Percentiles rank a stretch among this genome's conserved stretches.
These are phyloP conservation scores for Tetragonula carbonaria DNA, from an alignment of 2,888 invertebrate species.

Conservation along the genomic window DNA sequence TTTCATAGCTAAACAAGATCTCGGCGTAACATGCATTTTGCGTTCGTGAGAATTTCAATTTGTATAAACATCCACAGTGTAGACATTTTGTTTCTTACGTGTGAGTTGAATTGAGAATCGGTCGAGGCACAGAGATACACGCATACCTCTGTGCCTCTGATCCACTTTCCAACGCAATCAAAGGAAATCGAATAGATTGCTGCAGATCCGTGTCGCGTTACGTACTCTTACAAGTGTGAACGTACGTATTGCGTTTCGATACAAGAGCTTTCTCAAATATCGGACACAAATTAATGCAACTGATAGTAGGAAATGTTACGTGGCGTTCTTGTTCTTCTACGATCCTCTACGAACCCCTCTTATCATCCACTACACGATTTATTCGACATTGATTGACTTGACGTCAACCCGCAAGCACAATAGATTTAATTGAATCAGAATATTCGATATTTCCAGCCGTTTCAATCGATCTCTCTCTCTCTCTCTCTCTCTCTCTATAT, in stretches of 20 bases:
- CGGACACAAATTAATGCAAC: conserved; percentile 40
- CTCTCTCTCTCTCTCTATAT: too few relatives aligned
- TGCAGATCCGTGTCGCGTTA: conserved; percentile 43
- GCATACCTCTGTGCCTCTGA: conserved; percentile 3
- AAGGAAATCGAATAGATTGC: conserved; percentile 44
- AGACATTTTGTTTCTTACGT: background rate
- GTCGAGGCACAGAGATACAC: background rate
- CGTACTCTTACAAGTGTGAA: conserved; percentile 22
- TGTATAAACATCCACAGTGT: too few relatives aligned
- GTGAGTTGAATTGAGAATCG: background rate
- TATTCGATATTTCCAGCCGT: background rate
- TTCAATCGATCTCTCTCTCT: background rate
- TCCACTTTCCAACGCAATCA: conserved; percentile 37
- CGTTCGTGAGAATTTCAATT: too few relatives aligned
- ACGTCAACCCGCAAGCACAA: background rate
- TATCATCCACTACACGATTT: conserved; percentile 5
- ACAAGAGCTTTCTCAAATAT: conserved; percentile 34
- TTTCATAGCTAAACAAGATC: too few relatives aligned
- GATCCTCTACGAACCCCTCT: background rate
- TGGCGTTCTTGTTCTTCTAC: conserved; percentile 4
- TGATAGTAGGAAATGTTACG: conserved; percentile 22
- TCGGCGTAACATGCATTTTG: too few relatives aligned
- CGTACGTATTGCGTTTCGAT: conserved; percentile 26
- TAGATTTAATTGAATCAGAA: background rate
- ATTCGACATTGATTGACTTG: background rate